These are phyloP conservation scores for Hirundichthys speculiger DNA, from an alignment of 2,113 vertebrate genomes.

Conservation along the genomic window DNA sequence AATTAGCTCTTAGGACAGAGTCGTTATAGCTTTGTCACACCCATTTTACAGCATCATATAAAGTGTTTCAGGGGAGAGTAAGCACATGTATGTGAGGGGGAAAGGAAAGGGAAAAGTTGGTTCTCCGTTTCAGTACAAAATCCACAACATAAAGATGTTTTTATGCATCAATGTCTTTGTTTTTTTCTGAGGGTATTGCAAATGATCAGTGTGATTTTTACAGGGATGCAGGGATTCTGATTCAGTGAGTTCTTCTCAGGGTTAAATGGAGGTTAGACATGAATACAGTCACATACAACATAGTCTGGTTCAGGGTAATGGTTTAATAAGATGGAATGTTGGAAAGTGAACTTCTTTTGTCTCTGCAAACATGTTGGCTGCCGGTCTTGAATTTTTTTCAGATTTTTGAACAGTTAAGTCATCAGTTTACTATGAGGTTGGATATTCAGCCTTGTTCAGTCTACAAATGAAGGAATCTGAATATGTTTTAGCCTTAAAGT, in stretches of 20 bases:
- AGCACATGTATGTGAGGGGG: no score
- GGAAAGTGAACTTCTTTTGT: conserved; percentile 19
- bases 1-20: no score
- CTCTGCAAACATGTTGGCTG: background rate
- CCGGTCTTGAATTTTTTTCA: conserved; percentile 15
- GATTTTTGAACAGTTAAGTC: conserved; percentile 14
- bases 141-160: no score
- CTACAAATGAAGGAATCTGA: no score
- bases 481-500: no score
- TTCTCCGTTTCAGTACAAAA: no score
- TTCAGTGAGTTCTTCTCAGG: background rate
- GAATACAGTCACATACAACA: conserved; percentile 7
- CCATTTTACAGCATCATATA: no score
- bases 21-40: no score
- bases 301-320: background rate
- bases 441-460: background rate
- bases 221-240: background rate
- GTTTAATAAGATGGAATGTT: conserved; percentile 7
- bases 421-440: background rate
- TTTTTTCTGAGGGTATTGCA: background rate
- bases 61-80: no score
- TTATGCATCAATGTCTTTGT: background rate
- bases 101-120: no score
- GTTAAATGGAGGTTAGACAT: conserved; percentile 3
- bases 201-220: background rate